phyloP scores from a whole-genome alignment of 1,140 invertebrate genomes.

The Psix sp. region DNA sequence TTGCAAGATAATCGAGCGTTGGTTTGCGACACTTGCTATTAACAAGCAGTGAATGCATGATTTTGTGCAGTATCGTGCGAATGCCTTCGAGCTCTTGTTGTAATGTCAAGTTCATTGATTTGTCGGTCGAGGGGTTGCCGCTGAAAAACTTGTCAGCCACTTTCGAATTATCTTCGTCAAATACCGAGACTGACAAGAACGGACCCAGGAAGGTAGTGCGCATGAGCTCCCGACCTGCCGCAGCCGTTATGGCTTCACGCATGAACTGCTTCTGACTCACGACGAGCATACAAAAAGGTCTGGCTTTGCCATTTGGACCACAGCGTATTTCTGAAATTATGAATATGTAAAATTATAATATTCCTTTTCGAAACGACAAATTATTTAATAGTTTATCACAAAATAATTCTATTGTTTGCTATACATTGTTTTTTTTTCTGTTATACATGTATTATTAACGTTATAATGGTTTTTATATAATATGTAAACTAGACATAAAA shows the following conservation, averaged over 20 bases:
- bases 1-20: conserved; percentile 87
- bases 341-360: background rate
- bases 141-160: conserved; percentile 84
- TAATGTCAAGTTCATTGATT: conserved; percentile 80
- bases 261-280: conserved; percentile 86
- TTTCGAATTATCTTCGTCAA: conserved; percentile 93
- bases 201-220: conserved; percentile 91
- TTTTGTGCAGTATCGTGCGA: conserved; percentile 85
- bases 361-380: background rate
- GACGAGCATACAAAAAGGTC: conserved; percentile 89
- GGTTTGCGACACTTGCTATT: conserved; percentile 86
- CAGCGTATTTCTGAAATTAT: conserved; percentile 79
- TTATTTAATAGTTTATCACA: background rate
- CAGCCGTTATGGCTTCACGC: conserved; percentile 83
- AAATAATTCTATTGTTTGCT: too few relatives aligned
- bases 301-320: conserved; percentile 76
- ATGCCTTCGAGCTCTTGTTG: conserved; percentile 85
- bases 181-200: conserved; percentile 92
- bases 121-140: conserved; percentile 77
- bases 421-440: too few relatives aligned
- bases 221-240: conserved; percentile 88
- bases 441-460: too few relatives aligned
- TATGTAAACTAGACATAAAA: too few relatives aligned
- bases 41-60: conserved; percentile 89
- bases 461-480: too few relatives aligned